Conservation (phyloP, 1,140 invertebrate genomes). For the Frieseomelitta varia region DNA sequence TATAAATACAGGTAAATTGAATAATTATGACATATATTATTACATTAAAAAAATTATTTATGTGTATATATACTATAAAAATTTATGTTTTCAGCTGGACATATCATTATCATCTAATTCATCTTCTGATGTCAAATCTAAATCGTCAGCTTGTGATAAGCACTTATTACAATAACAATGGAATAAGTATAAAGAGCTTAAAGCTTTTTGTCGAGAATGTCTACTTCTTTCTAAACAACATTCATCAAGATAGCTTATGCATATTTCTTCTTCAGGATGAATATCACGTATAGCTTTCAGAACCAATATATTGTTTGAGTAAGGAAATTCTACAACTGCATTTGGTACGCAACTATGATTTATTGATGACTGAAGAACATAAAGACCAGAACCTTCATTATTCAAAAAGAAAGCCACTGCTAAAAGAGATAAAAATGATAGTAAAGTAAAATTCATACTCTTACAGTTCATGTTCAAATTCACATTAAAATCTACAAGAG, state of each 20-base stretch:
- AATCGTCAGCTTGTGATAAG: constrained; percentile 87
- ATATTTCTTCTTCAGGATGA: constrained; percentile 92
- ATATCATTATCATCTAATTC: constrained; percentile 65
- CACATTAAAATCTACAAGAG: background rate
- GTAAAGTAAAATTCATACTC: constrained; percentile 3
- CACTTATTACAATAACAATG: constrained; percentile 92
- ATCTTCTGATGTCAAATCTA: constrained; percentile 89
- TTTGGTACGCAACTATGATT: constrained; percentile 97
- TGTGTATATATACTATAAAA: background rate
- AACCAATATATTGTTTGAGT: constrained; percentile 91
- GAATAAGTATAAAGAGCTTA: constrained; percentile 94
- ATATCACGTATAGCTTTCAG: constrained; percentile 91
- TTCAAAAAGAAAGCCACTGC: constrained; percentile 94
- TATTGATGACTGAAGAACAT: constrained; percentile 90
- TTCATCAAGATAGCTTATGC: constrained; percentile 95
- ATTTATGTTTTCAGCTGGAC: constrained; percentile 52
- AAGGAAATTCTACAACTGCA: constrained; percentile 91
- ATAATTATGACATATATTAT: background rate
- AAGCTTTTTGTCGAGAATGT: constrained; percentile 92
- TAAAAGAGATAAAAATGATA: constrained; percentile 78
- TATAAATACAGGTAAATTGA: background rate
- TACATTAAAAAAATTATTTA: constrained; percentile 4
- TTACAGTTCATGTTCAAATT: constrained; percentile 13
- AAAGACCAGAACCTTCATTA: constrained; percentile 96
- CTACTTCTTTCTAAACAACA: constrained; percentile 90